These are phyloP conservation scores for Psittacula cyanocephala DNA, from an alignment of 2,113 vertebrate genomes.

Conservation along the genomic window DNA sequence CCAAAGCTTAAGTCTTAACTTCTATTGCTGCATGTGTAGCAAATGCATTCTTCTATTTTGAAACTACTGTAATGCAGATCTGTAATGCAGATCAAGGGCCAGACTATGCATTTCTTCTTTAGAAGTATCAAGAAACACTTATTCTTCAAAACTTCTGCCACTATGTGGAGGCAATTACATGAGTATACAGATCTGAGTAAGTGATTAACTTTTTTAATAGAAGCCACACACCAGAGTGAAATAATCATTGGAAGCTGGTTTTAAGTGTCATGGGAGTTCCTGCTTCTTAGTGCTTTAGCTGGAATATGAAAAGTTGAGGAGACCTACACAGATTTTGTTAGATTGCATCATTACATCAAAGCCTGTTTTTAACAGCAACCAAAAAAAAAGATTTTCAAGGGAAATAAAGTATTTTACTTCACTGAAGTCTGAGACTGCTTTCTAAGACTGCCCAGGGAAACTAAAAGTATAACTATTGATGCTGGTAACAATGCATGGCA, in stretches of 20 bases:
- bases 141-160: not conserved
- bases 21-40: not conserved
- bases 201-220: not conserved
- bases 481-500: not conserved
- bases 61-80: not conserved
- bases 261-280: not conserved
- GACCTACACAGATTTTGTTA: not conserved
- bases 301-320: not conserved
- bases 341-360: not conserved
- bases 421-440: not conserved
- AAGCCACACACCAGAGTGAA: not conserved
- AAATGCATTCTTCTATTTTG: not conserved
- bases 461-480: not conserved
- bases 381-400: not conserved
- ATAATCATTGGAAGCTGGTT: not conserved
- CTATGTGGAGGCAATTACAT: not conserved
- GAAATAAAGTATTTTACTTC: constrained; percentile 25
- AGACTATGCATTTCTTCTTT: not conserved
- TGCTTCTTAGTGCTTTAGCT: not conserved
- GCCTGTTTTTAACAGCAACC: not conserved
- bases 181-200: not conserved
- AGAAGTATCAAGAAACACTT: not conserved
- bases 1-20: not conserved
- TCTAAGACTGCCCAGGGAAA: not conserved
- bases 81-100: not conserved